phyloP scores from a whole-genome alignment of 2,113 vertebrate species.

The Aleadryas rufinucha region DNA sequence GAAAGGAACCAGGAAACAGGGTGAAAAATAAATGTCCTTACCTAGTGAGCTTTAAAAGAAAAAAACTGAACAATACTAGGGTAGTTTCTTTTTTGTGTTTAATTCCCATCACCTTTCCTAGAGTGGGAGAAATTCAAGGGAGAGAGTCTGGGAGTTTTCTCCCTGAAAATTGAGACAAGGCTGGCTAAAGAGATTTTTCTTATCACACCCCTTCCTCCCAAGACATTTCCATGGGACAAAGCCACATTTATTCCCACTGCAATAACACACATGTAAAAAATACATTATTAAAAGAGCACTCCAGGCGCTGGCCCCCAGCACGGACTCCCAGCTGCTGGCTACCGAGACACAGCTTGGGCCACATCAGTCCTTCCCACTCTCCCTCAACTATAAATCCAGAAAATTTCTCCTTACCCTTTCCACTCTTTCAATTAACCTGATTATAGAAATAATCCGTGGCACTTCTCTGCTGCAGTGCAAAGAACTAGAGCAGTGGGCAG shows the following conservation, averaged over 20 bases:
- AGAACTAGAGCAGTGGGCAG: background rate
- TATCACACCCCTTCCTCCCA: background rate
- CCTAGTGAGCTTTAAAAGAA: background rate
- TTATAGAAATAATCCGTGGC: background rate
- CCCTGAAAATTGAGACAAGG: background rate
- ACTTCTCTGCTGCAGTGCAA: background rate
- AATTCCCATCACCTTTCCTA: background rate
- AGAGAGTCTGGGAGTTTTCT: background rate
- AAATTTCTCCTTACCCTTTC: background rate
- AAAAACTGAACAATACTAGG: fast-evolving
- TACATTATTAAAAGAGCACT: background rate
- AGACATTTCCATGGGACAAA: background rate
- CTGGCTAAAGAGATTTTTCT: background rate
- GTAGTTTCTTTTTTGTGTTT: background rate
- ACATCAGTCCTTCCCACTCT: background rate
- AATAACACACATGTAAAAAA: fast-evolving
- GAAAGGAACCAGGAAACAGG: background rate
- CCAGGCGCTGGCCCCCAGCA: background rate
- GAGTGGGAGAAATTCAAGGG: background rate
- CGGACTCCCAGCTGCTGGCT: background rate
- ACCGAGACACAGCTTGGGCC: background rate
- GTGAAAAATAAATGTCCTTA: background rate
- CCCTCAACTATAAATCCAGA: background rate
- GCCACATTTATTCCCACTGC: background rate
- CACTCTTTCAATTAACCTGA: background rate